Conservation (phyloP, 2,113 vertebrate genomes). For the Lichenostomus cassidix region DNA sequence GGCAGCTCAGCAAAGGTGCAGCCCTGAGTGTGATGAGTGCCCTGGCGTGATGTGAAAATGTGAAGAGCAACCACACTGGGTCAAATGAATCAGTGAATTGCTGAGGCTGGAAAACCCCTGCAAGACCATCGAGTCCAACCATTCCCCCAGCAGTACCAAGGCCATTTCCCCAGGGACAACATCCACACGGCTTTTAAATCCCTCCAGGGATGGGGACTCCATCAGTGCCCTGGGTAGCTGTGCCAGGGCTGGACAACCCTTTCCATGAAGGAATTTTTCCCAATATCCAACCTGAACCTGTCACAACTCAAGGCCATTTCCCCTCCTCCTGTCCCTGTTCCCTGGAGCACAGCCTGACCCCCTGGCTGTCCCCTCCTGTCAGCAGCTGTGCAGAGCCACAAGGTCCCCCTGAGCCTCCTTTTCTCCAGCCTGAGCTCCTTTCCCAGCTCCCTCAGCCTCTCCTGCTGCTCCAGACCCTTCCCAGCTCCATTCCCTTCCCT, state of each 20-base stretch:
- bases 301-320: fast-evolving
- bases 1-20: not conserved
- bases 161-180: not conserved
- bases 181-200: fast-evolving
- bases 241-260: fast-evolving
- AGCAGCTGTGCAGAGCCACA: not conserved
- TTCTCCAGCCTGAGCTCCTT: not conserved
- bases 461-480: not conserved
- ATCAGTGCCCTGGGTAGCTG: fast-evolving
- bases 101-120: not conserved
- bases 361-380: not conserved
- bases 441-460: not conserved
- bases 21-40: fast-evolving
- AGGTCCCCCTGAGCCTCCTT: not conserved
- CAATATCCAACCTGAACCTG: too few species aligned
- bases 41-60: not conserved
- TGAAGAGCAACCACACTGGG: not conserved
- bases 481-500: not conserved
- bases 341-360: not conserved
- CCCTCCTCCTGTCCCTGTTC: not conserved
- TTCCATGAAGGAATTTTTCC: not conserved
- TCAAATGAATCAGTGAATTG: not conserved
- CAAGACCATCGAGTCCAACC: not conserved
- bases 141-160: not conserved
- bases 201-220: fast-evolving